Conservation (phyloP, 2,888 invertebrate species). For the Drosophila barbarae region DNA sequence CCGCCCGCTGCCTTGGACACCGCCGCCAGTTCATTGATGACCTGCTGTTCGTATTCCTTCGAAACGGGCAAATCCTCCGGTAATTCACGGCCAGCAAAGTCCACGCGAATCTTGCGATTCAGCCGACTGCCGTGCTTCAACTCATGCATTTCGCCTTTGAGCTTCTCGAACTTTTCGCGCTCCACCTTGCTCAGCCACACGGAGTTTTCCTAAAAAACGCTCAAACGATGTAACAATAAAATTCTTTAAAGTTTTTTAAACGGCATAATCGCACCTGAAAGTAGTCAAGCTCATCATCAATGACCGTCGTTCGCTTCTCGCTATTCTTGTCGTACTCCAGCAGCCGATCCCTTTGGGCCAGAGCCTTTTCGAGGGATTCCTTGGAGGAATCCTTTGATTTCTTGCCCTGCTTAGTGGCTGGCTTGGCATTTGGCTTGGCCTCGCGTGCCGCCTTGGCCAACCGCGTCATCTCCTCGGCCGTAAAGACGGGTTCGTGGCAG, state of each 20-base stretch:
- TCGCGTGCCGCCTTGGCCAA: slow-evolving; percentile 73
- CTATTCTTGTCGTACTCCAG: slow-evolving; percentile 91
- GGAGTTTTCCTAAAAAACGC: slow-evolving; percentile 81
- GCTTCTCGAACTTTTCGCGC: slow-evolving; percentile 83
- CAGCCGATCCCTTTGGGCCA: slow-evolving; percentile 88
- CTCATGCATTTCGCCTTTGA: slow-evolving; percentile 85
- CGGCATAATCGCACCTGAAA: slow-evolving; percentile 81
- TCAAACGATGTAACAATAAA: too few species aligned
- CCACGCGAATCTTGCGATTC: slow-evolving; percentile 86
- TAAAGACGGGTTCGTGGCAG: slow-evolving; percentile 92
- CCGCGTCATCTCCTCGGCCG: slow-evolving; percentile 86
- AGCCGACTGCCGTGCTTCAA: slow-evolving; percentile 86
- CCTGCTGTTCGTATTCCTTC: slow-evolving; percentile 78
- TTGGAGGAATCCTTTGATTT: slow-evolving; percentile 24
- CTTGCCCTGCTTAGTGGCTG: slow-evolving; percentile 10
- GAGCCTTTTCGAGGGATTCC: slow-evolving; percentile 83
- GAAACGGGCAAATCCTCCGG: slow-evolving; percentile 80
- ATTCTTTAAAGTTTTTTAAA: too few species aligned
- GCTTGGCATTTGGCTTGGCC: background rate
- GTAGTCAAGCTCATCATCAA: slow-evolving; percentile 96
- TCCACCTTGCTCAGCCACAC: slow-evolving; percentile 90
- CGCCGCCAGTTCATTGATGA: slow-evolving; percentile 79
- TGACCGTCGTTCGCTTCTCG: slow-evolving; percentile 80
- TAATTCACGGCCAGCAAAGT: slow-evolving; percentile 85
- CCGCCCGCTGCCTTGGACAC: slow-evolving; percentile 39